Base-by-base conservation (phyloP, 2,888 invertebrate genomes). In the Ypsolopha scabrella region DNA sequence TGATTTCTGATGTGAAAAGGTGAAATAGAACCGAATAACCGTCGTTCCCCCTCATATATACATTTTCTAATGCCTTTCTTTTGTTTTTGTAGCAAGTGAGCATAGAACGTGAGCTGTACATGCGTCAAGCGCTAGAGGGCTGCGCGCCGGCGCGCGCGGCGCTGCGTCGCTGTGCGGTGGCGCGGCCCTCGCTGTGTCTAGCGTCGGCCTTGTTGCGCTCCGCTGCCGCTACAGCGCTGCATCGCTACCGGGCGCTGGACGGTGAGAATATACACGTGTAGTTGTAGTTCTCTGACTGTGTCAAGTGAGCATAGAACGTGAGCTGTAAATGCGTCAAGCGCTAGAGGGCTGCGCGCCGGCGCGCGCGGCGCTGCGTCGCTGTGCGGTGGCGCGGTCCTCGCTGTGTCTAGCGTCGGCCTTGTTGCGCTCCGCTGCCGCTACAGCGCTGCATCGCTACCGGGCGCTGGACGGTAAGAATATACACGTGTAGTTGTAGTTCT, bases 291-390 rank as follows among this genome's bases (percentile, higher is more conserved):
- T n/a, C n/a, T n/a, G n/a, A n/a, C n/a, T n/a, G n/a, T n/a, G n/a
- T n/a, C 77, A 93, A 92, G 93, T 96, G 41, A 96, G 96, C 52
- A 94, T 96, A 59, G 96, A 97, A 78, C 90, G 98, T 57, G 98
- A 98, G 80, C 80, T 98, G 57, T 92, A 94, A 76, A 97, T 98
- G 66, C 90, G 94, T 48, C 90, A 94, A 54, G 90, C 92, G 45
- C 92, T 97, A 65, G 93, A 94, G 61, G 90, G 90, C 14, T 91
- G 93, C 50, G 94, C 94, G 0, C 87, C 96, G 10, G 80, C 96
- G 1, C 97, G 97, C 93, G 91, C 93, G 6, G 79, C 95, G 7
- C 74, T 95, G 51, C 89, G 92, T 53, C 94, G 39, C 91, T 93
- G 7, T 87, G 90, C 54, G 88, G 92, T 66, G 87, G 92, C 52